Conservation (phyloP, 2,113 vertebrate genomes). For the Tenrec ecaudatus region DNA sequence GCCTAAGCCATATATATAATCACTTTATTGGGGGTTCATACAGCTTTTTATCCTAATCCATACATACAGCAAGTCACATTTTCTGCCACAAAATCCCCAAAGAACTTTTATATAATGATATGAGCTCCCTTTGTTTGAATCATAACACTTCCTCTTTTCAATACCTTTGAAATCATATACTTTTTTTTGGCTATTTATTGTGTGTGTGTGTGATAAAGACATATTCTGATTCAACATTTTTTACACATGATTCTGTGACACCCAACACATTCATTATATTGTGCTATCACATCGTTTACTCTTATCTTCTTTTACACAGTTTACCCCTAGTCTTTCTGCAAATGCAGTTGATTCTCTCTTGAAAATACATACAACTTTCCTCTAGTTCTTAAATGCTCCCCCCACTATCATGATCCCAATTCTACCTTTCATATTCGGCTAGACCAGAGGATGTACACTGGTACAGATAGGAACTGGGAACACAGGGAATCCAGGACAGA, state of each 20-base stretch:
- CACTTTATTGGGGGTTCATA: too few relatives aligned
- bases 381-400: too few relatives aligned
- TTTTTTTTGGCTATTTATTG: neutral
- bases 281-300: neutral
- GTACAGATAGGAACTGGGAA: too few relatives aligned
- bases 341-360: neutral
- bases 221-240: neutral
- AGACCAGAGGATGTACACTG: too few relatives aligned
- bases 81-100: neutral
- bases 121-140: neutral
- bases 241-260: neutral
- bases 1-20: neutral
- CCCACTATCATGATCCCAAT: too few relatives aligned
- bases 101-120: accelerated
- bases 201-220: neutral
- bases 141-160: neutral
- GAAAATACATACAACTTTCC: too few relatives aligned
- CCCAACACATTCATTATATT: neutral
- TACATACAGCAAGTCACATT: neutral
- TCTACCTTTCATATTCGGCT: too few relatives aligned
- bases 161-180: neutral
- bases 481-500: too few relatives aligned
- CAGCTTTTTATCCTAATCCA: too few relatives aligned
- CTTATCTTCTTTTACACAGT: neutral
- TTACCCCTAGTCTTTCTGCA: neutral